Evolutionary conservation across 1,140 invertebrate species (phyloP).

Genomic region (Nymphalis io): DNA sequence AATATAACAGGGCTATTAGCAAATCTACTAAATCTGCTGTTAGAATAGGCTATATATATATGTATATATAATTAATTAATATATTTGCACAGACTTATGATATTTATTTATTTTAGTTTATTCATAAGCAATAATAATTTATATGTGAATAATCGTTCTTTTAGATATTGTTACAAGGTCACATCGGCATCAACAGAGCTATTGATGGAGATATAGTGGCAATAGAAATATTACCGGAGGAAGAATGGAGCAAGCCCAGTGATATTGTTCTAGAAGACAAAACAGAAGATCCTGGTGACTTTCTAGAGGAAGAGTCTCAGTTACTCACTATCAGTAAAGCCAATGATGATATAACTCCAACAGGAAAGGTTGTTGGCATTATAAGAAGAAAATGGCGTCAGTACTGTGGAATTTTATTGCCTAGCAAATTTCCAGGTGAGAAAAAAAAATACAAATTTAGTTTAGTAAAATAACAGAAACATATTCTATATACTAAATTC

Average conservation of each 20-base stretch:
- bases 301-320: constrained; percentile 85
- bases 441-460: neutral
- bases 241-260: constrained; percentile 93
- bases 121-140: too few species aligned
- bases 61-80: too few species aligned
- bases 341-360: constrained; percentile 83
- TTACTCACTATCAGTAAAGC: constrained; percentile 49
- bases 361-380: constrained; percentile 96
- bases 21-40: too few species aligned
- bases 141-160: neutral
- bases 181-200: constrained; percentile 94
- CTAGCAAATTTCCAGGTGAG: constrained; percentile 86
- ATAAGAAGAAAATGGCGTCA: constrained; percentile 97
- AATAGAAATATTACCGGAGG: constrained; percentile 93
- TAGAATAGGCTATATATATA: too few species aligned
- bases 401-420: constrained; percentile 96
- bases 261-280: constrained; percentile 93
- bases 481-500: too few species aligned
- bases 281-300: constrained; percentile 85
- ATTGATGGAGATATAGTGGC: constrained; percentile 98
- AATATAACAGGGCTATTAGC: too few species aligned
- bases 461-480: too few species aligned
- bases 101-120: too few species aligned
- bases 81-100: too few species aligned
- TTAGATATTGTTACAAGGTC: constrained; percentile 94